Evolutionary conservation across 2,888 invertebrate species (phyloP), one percentile per base, ranked within the genome.

Genomic region (Leptinotarsa tumamoca): DNA sequence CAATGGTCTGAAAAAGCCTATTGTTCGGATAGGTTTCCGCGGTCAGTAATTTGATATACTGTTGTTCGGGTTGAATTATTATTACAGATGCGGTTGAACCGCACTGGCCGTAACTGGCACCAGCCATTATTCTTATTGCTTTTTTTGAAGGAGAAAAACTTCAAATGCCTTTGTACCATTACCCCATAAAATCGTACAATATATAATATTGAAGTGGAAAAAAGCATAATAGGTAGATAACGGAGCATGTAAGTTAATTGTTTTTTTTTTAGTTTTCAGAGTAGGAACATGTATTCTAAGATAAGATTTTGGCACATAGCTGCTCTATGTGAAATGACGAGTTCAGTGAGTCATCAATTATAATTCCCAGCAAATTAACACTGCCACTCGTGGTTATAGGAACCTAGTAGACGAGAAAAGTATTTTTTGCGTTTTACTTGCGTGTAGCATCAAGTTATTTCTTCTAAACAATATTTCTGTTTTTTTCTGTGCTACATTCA

Each of bases 131-230:
- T 68, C 51, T 68, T 21, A 68, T 52, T 18, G 68, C 68, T 52
- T 68, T 68, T 68, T 54, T 68, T 68, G 51, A 21, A 52, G 21
- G 7, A 52, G 51, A 49, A 68, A 68, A 68, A 68, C 68, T 68
- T 68, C 52, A 52, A 52, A 13, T n/a, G 68, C 51, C 21, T 21
- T 52, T 49, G 68, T 51, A 23, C 27, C 23, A 52, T 68, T 52
- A 23, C 68, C 68, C 68, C 68, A 68, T 49, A 68, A 14, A 68
- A 51, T 50, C 3, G 43, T 67, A 17, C 67, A 49, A 50, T 67
- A 67, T 15, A 18, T 18, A 33, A 50, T 50, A 51, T 51, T 43
- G 13, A 23, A 68, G 52, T 68, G 68, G 49, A 52, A 68, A 21
- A 21, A 21, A 21, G 21, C 21, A 21, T 21, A 21, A 21, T 21